A percentile compares a stretch with the other conserved stretches of the same genome.
These are phyloP conservation scores for Lithophane socia DNA, from an alignment of 2,888 invertebrate genomes.

Conservation along the genomic window DNA sequence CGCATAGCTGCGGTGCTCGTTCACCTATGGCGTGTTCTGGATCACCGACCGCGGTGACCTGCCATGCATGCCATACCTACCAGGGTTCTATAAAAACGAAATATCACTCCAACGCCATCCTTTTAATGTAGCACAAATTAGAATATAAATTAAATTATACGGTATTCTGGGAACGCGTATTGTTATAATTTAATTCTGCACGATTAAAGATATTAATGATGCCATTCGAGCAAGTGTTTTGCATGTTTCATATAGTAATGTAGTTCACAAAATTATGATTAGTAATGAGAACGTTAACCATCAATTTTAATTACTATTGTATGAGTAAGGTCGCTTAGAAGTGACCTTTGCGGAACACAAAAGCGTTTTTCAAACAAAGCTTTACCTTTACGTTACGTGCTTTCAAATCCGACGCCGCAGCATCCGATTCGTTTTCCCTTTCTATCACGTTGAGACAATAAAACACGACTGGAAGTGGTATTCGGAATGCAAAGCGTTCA, in stretches of 20 bases:
- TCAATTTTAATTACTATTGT: constrained; percentile 26
- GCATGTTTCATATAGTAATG: not conserved
- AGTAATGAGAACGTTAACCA: constrained; percentile 14
- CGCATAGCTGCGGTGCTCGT: constrained; percentile 56
- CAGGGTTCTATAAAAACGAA: constrained; percentile 44
- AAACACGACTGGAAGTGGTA: constrained; percentile 64
- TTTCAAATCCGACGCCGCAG: constrained; percentile 54
- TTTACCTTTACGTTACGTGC: constrained; percentile 50
- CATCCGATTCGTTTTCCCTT: constrained; percentile 60
- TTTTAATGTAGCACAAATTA: constrained; percentile 17
- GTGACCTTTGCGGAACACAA: constrained; percentile 41
- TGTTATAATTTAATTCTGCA: constrained; percentile 18
- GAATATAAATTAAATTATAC: constrained; percentile 13
- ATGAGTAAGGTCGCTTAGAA: constrained; percentile 12
- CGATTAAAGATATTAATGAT: constrained; percentile 3
- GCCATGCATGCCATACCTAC: constrained; percentile 58
- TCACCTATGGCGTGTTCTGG: constrained; percentile 79
- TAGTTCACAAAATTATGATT: constrained; percentile 1
- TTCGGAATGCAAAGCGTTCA: constrained; percentile 64
- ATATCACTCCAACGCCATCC: constrained; percentile 28
- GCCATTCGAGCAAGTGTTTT: constrained; percentile 9
- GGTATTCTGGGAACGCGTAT: constrained; percentile 7
- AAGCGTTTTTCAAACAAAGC: constrained; percentile 50
- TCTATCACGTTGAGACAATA: constrained; percentile 66
- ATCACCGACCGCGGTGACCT: constrained; percentile 72